Base-by-base conservation (phyloP, 2,797 vertebrate species). In the Melanotaenia parkinsoni region DNA sequence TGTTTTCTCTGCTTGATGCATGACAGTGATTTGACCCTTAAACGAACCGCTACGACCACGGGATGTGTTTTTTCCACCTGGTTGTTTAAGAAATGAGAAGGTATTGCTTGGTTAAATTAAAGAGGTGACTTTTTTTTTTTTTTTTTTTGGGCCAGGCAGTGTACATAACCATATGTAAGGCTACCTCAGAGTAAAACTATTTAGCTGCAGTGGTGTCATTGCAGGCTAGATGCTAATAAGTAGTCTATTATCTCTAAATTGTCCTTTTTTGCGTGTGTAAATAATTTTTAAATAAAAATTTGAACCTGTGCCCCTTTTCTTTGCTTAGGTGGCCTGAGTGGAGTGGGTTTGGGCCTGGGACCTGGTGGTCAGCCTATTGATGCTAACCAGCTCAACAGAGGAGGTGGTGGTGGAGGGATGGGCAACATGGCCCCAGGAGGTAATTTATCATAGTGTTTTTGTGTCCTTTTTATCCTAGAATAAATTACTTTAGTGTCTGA, bases 341-440 rank as follows among this genome's bases (percentile, higher is more conserved):
- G 98, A 68, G 93, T 99, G 88, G 98, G 98, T 80, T 94, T 98
- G 89, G 98, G 98, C 3, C 89, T 99, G 86, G 98, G 98, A 82
- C 98, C 98, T 74, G 97, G 97, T 84, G 98, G 98, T 58, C 97
- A 99, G 84, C 98, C 98, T 35, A 98, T 99, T 68, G 98, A 98
- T 92, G 96, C 97, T 74, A 94, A 95, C 81, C 96, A 98, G 64
- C 87, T 99, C 78, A 98, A 96, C 88, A 95, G 97, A 93, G 96
- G 97, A 74, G 94, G 76, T 0, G 83, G 81, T 75, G 80, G 76
- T 0, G 83, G 81, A 77, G 96, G 95, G 64, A 97, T 99, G 96
- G 96, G 96, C 72, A 98, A 96, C 93, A 94, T 98, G 92, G 96
- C 96, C 45, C 96, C 96, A 58, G 97, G 96, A 96, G 94, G 95